Evolutionary conservation across 2,113 vertebrate genomes (phyloP), one percentile per base, ranked within the genome.

Genomic region (Salvelinus fontinalis): DNA sequence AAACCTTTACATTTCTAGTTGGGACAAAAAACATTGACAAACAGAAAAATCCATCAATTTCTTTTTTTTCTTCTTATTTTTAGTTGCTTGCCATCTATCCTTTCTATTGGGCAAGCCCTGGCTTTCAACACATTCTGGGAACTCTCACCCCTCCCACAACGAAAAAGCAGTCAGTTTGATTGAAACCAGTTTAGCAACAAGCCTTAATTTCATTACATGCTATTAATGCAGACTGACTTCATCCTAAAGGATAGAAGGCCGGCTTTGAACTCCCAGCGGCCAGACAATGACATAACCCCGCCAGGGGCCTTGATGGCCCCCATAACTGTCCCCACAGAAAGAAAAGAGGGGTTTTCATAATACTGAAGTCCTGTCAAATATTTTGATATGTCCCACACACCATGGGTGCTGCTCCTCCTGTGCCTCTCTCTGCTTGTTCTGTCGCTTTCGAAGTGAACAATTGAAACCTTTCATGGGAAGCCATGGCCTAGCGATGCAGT

Each of bases 331-430:
- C 94, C 95, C 89, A 91, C 54, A 75, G 81, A 90, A 92, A 94
- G 39, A 49, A 70, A 70, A 92, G 73, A 74, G 82, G 90, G 93
- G 94, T 96, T 97, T 97, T 96, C 95, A 95, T 95, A 95, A 96
- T 95, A 95, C 95, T 97, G 95, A 97, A 96, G 95, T 96, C 51
- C 96, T 98, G 97, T 99, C 97, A 98, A 95, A 97, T 97, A 97
- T 97, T 97, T 96, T 97, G 96, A 99, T 95, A 94, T 94, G 96
- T 97, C 95, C 95, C 95, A 95, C 96, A 94, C 97, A 95, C 95
- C 95, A 96, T 95, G 96, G 51, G 94, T 91, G 94, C 95, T 92
- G 95, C 96, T 96, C 96, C 96, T 96, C 96, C 96, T 95, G 95
- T 91, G 95, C 85, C 44, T 78, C 94, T n/a, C 51, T 57, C 94